Evolutionary conservation across 92 coral and sea anemone species (phyloP).

Genomic region (Metridium senile): DNA sequence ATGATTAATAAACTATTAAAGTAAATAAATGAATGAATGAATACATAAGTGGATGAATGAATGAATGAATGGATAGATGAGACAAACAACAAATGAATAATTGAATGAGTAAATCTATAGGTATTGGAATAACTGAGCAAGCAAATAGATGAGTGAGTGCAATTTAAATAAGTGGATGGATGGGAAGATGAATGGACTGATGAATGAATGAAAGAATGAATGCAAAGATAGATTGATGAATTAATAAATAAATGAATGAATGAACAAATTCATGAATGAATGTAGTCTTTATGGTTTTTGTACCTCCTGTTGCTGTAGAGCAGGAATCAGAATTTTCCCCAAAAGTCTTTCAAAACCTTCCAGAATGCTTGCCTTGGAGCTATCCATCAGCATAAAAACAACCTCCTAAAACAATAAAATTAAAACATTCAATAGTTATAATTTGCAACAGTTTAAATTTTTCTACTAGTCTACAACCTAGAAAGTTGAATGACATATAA

Average conservation of each 20-base stretch:
- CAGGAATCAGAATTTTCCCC: conserved; percentile 83
- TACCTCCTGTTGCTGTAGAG: conserved; percentile 89
- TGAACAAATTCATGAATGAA: neutral
- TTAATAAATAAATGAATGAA: neutral
- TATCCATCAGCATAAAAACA: conserved; percentile 83
- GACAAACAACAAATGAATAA: neutral
- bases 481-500: too few species aligned
- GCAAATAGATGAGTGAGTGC: neutral
- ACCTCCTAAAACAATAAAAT: conserved; percentile 63
- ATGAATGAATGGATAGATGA: neutral
- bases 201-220: neutral
- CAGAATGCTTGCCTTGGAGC: conserved; percentile 70
- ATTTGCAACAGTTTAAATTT: too few species aligned
- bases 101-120: neutral
- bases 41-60: neutral
- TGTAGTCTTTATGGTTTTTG: neutral
- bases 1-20: neutral
- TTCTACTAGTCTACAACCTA: too few species aligned
- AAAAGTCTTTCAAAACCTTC: conserved; percentile 87
- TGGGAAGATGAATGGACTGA: neutral
- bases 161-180: neutral
- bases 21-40: neutral
- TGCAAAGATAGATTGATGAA: neutral
- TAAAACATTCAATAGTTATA: neutral
- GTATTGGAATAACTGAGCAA: too few species aligned